phyloP scores from a whole-genome alignment of 2,888 invertebrate species.

The Mythimna albipuncta region DNA sequence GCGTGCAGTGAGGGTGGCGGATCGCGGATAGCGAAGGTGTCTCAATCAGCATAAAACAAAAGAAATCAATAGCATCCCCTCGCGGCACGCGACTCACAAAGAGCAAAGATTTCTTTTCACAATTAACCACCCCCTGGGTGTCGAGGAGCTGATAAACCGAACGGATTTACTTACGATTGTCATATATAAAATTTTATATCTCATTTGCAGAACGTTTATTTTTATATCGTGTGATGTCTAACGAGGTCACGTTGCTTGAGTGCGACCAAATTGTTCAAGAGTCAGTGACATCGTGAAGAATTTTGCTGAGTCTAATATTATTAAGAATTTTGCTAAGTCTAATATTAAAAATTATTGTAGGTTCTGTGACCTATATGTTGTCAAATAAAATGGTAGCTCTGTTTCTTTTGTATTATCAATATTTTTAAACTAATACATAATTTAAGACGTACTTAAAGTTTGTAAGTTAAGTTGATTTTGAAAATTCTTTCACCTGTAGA shows the following conservation, averaged over 20 bases:
- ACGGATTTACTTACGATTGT: conserved; percentile 78
- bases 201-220: neutral
- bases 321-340: neutral
- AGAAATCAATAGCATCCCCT: conserved; percentile 89
- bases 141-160: conserved; percentile 83
- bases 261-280: conserved; percentile 3
- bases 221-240: neutral
- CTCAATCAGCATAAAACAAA: conserved; percentile 91
- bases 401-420: no score
- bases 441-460: no score
- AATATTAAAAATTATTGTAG: neutral
- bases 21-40: conserved; percentile 87
- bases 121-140: conserved; percentile 88
- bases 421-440: no score
- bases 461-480: no score
- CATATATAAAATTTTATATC: conserved; percentile 28
- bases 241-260: neutral
- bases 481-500: no score
- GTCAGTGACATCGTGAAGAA: neutral
- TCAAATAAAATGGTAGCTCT: no score
- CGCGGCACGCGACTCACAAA: conserved; percentile 85
- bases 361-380: neutral
- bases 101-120: conserved; percentile 91
- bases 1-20: conserved; percentile 80
- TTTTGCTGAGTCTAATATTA: neutral